Conservation (phyloP, 2,113 vertebrate species). For the Phyllostomus discolor region DNA sequence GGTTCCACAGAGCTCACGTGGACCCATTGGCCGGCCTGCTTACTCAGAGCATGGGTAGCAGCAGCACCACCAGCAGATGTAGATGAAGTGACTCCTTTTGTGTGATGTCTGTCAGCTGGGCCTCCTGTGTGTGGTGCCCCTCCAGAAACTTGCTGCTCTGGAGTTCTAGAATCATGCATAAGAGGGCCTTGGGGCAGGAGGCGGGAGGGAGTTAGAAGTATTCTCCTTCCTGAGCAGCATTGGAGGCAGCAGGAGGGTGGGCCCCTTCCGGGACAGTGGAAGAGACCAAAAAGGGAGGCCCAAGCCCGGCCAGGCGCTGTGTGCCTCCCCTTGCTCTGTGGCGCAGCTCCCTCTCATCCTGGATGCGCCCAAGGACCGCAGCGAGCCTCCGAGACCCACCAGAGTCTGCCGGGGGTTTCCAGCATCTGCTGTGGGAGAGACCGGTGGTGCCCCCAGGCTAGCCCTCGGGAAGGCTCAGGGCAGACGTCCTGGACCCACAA, state of each 20-base stretch:
- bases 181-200: neutral
- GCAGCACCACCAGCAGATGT: neutral
- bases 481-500: too few species aligned
- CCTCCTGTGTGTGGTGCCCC: slow-evolving; percentile 33
- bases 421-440: neutral
- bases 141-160: slow-evolving; percentile 54
- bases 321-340: neutral
- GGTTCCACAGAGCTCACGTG: neutral
- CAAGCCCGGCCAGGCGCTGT: neutral
- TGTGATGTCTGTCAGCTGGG: slow-evolving; percentile 34
- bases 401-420: neutral
- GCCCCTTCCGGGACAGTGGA: neutral
- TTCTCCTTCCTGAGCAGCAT: neutral
- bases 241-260: neutral
- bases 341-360: neutral
- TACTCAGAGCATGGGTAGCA: slow-evolving; percentile 20
- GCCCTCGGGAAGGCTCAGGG: neutral
- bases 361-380: rapidly evolving
- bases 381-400: neutral
- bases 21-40: slow-evolving; percentile 38
- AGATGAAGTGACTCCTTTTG: slow-evolving; percentile 61
- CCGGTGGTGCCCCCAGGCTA: neutral
- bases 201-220: neutral
- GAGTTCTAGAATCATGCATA: slow-evolving; percentile 46
- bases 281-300: neutral